phyloP scores from a whole-genome alignment of 2,797 vertebrate species.

The Parambassis ranga region DNA sequence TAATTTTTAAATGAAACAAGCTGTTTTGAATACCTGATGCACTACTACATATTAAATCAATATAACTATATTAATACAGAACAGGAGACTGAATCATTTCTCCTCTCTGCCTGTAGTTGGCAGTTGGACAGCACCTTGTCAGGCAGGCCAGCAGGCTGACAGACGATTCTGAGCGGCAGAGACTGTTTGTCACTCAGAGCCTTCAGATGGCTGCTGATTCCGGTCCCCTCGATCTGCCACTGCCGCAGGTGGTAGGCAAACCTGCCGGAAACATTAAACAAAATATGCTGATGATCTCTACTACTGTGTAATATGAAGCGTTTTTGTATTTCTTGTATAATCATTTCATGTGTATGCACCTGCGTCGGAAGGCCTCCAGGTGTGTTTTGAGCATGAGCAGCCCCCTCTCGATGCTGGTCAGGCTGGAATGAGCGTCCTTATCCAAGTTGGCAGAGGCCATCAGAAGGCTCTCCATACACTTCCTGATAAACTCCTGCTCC shows the following conservation, averaged over 20 bases:
- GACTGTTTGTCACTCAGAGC: conserved; percentile 98
- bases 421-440: conserved; percentile 92
- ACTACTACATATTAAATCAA: no score
- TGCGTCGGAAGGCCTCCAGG: conserved; percentile 96
- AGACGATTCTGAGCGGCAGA: conserved; percentile 94
- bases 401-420: conserved; percentile 96
- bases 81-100: no score
- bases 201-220: conserved; percentile 98
- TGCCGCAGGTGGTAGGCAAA: conserved; percentile 98
- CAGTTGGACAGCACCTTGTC: no score
- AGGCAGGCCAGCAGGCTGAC: conserved; percentile 95
- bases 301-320: no score
- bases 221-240: conserved; percentile 99
- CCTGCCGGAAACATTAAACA: conserved; percentile 68
- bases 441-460: conserved; percentile 96
- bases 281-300: background rate
- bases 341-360: conserved; percentile 79
- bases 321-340: no score
- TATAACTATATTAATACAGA: background rate
- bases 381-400: conserved; percentile 98
- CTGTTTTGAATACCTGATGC: no score
- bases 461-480: conserved; percentile 98
- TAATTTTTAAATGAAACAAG: no score
- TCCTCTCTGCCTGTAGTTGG: no score
- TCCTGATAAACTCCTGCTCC: conserved; percentile 99